A percentile compares a stretch with the other conserved stretches of the same genome.
phyloP scores from a whole-genome alignment of 2,113 vertebrate species.

The Ailurus styani region DNA sequence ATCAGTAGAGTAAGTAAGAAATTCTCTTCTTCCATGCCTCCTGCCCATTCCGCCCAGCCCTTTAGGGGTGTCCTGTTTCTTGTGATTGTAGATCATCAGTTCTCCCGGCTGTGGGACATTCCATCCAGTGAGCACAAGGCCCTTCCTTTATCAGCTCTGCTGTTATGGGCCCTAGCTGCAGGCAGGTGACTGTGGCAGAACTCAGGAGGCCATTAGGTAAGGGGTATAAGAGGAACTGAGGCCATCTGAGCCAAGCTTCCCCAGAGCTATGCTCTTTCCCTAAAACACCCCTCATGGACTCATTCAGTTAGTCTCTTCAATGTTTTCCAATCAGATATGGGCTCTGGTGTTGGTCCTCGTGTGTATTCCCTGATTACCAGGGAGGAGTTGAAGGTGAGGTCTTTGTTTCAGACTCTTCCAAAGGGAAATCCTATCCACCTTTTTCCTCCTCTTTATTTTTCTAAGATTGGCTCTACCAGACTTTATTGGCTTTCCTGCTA shows the following conservation, averaged over 20 bases:
- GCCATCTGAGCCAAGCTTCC: not conserved
- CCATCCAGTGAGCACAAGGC: not conserved
- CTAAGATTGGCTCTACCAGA: not conserved
- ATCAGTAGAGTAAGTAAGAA: not conserved
- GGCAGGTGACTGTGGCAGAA: not conserved
- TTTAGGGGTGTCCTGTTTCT: not conserved
- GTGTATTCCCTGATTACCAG: not conserved
- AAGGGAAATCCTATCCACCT: not conserved
- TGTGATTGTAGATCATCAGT: not conserved
- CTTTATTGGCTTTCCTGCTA: not conserved
- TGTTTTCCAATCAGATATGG: not conserved
- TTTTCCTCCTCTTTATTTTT: not conserved
- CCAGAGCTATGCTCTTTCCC: not conserved
- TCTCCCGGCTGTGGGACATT: not conserved
- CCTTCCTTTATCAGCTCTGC: not conserved
- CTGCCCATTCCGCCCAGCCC: not conserved
- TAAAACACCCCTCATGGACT: not conserved
- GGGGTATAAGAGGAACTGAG: accelerated
- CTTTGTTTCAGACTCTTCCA: not conserved
- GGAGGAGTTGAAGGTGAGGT: not conserved
- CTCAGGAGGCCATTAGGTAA: not conserved
- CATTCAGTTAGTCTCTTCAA: not conserved
- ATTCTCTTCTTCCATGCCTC: not conserved
- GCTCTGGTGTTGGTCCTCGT: not conserved
- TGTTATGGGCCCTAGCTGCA: not conserved